Evolutionary conservation across 1,140 invertebrate species (phyloP), one percentile per base, ranked within the genome.

Genomic region (Lepidurus arcticus): DNA sequence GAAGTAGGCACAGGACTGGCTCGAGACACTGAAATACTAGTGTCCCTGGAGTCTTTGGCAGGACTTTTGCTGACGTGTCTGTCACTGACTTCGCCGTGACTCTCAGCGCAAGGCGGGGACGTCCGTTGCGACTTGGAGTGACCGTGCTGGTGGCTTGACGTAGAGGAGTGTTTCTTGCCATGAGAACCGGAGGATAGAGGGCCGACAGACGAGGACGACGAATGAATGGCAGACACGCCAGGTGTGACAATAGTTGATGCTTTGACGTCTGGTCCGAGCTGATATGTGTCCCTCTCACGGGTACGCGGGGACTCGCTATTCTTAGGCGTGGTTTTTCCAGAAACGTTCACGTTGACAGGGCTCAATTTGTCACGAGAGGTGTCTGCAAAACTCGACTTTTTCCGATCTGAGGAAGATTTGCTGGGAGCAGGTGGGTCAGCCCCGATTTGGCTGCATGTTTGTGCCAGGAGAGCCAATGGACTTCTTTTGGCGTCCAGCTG

Each of bases 401-500:
- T 65, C 53, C 53, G 53, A 65, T 65, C 53, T 6, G 43, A 11
- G 75, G 94, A 83, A 0, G 93, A 90, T 82, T 95, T 95, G 1
- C 89, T 84, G 45, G 53, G 53, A 65, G 90, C 88, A 8, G 93
- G 90, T 0, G 93, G 91, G 84, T 98, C 97, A 1, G 95, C 95
- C 34, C 97, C 97, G 81, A 98, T 98, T 84, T 97, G 97, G 84
- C 94, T 97, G 88, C 97, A 99, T 42, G 97, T 99, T 87, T 98
- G 96, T 34, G 96, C 97, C 84, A 99, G 87, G 73, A 99, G 86
- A 24, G 97, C 97, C 83, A 99, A 85, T 0, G 97, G 97, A 88
- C 95, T 98, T 86, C 98, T 98, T 87, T 98, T 98, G 77, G 95
- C 93, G 84, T 98, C 96, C 91, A 98, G 90, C 96, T 98, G 90